Evolutionary conservation across 2,888 invertebrate species (phyloP).

Genomic region (Acanthosepion esculentum): DNA sequence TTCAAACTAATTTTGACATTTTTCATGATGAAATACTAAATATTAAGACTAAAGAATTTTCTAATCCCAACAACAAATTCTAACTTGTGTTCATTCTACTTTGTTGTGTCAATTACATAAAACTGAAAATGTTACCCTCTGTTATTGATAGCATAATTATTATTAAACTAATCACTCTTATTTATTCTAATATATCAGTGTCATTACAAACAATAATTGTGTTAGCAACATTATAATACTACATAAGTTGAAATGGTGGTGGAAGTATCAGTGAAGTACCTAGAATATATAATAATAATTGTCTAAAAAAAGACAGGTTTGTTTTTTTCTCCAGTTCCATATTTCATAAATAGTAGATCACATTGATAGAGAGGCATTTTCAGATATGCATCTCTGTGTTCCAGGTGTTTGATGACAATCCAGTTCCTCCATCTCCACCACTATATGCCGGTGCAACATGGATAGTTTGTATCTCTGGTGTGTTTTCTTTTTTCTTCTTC

Average conservation of each 20-base stretch:
- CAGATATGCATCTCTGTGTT: slow-evolving; percentile 33
- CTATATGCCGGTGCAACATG: slow-evolving; percentile 34
- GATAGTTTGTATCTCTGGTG: slow-evolving; percentile 36
- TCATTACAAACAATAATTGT: background rate
- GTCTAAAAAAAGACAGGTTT: background rate
- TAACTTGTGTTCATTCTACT: background rate
- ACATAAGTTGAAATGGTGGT: background rate
- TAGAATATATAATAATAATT: background rate
- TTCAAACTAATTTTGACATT: background rate
- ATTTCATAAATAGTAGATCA: background rate
- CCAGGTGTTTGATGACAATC: background rate
- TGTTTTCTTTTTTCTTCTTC: background rate
- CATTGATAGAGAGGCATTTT: background rate
- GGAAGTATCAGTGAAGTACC: background rate
- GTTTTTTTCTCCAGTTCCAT: background rate
- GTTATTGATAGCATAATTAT: background rate
- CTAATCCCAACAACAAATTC: background rate
- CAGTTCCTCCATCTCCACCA: background rate
- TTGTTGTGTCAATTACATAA: background rate
- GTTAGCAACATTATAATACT: background rate
- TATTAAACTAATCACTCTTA: background rate
- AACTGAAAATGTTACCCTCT: background rate
- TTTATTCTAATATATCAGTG: background rate
- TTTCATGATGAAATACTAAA: background rate
- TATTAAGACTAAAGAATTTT: background rate